Evolutionary conservation across 2,888 invertebrate genomes (phyloP).

Genomic region (Andricus quercusramuli): DNA sequence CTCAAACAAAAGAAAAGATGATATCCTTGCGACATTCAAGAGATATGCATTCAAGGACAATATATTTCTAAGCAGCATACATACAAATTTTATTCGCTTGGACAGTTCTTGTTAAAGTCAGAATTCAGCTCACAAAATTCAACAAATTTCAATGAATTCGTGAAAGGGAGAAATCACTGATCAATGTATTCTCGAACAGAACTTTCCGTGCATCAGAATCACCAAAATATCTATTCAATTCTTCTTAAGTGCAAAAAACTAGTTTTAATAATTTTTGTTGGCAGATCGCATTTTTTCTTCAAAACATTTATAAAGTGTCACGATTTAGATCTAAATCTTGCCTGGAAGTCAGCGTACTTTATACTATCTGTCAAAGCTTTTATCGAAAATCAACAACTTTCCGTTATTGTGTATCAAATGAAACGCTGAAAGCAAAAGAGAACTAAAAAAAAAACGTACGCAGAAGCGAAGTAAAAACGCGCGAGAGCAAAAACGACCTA

Average conservation of each 20-base stretch:
- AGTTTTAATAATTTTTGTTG: too few relatives aligned
- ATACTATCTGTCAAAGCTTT: too few relatives aligned
- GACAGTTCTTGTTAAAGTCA: not conserved
- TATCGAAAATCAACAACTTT: too few relatives aligned
- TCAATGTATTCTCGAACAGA: not conserved
- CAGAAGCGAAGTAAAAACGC: too few relatives aligned
- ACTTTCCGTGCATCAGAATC: not conserved
- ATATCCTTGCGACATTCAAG: conserved; percentile 45
- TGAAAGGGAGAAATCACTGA: not conserved
- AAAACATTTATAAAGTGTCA: too few relatives aligned
- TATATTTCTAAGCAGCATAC: not conserved
- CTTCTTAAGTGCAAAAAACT: not conserved
- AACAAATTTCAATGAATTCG: not conserved
- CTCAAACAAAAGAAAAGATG: conserved; percentile 58
- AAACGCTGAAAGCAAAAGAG: too few relatives aligned
- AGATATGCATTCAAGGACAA: conserved; percentile 32
- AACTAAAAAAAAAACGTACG: too few relatives aligned
- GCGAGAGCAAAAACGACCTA: too few relatives aligned
- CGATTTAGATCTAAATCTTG: too few relatives aligned
- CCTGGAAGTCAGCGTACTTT: too few relatives aligned
- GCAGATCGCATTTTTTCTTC: too few relatives aligned
- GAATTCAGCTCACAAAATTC: conserved; percentile 24
- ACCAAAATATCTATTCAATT: not conserved
- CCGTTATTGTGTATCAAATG: too few relatives aligned
- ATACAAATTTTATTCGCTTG: conserved; percentile 25